Percentiles rank a stretch among this genome's conserved stretches.
These are phyloP conservation scores for Lycia hirtaria DNA, from an alignment of 2,888 invertebrate genomes.

Conservation along the genomic window DNA sequence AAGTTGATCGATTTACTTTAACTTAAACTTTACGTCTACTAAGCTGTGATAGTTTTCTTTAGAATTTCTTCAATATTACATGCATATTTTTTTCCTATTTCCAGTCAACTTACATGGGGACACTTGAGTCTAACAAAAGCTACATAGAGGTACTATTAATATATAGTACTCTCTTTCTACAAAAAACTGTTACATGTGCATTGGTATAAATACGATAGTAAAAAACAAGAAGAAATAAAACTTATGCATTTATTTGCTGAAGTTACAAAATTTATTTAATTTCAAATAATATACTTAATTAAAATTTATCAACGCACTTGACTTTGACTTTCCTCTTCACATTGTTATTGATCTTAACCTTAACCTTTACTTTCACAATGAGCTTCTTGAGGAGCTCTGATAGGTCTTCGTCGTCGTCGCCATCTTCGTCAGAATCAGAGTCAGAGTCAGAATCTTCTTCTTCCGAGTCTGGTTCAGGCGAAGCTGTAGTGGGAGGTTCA, in stretches of 20 bases:
- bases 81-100: no score
- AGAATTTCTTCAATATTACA: no score
- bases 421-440: constrained; percentile 38
- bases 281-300: background rate
- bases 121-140: no score
- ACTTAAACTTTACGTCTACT: no score
- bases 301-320: constrained; percentile 33
- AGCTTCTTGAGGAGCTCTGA: constrained; percentile 67
- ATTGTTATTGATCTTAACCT: constrained; percentile 65
- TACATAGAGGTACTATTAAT: no score
- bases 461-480: constrained; percentile 40
- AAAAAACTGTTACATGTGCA: no score
- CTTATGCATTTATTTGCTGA: background rate
- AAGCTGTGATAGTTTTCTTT: no score
- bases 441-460: constrained; percentile 45
- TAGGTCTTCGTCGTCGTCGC: constrained; percentile 54
- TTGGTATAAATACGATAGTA: no score
- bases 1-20: no score
- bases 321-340: constrained; percentile 49
- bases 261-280: background rate
- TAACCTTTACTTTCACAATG: constrained; percentile 73
- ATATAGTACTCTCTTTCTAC: no score
- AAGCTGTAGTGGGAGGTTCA: constrained; percentile 13
- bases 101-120: no score
- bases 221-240: background rate